Evolutionary conservation across 1,140 invertebrate genomes (phyloP).

Genomic region (Drosophila quadrilineata): DNA sequence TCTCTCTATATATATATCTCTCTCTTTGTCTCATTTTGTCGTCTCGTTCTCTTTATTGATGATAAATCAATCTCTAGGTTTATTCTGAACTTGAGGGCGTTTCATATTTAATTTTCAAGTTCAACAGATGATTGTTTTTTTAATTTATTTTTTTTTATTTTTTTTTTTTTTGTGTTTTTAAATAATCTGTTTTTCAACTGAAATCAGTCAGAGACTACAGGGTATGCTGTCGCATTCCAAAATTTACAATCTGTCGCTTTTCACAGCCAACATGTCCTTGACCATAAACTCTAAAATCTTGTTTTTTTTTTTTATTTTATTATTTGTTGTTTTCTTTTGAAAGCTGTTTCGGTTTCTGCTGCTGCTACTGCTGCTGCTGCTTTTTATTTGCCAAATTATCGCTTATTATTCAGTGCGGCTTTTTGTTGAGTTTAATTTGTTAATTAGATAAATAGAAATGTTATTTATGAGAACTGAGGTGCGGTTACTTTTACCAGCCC

Average conservation of each 20-base stretch:
- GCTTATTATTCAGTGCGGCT: slow-evolving; percentile 56
- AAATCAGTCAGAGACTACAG: too few relatives aligned
- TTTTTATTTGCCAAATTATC: slow-evolving; percentile 54
- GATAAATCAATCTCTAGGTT: background rate
- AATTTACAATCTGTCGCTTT: slow-evolving; percentile 2
- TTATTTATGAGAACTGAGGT: slow-evolving; percentile 3
- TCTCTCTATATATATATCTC: too few relatives aligned
- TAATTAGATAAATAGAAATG: slow-evolving; percentile 69
- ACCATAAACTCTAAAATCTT: slow-evolving; percentile 59
- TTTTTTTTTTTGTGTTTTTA: too few relatives aligned
- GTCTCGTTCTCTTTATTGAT: background rate
- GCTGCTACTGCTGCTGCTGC: slow-evolving; percentile 4
- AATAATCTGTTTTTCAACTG: too few relatives aligned
- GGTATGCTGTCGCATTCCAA: too few relatives aligned
- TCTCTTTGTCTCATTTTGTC: too few relatives aligned
- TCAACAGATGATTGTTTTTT: background rate
- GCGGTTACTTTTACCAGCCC: too few relatives aligned
- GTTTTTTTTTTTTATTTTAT: slow-evolving; percentile 21
- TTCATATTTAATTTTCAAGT: slow-evolving; percentile 10
- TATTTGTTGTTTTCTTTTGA: slow-evolving; percentile 28
- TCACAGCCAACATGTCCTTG: slow-evolving; percentile 53
- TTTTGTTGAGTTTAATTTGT: slow-evolving; percentile 65
- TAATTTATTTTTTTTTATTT: background rate
- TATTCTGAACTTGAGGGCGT: slow-evolving; percentile 4
- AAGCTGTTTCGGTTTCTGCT: slow-evolving; percentile 41